These are phyloP conservation scores for Nyctereutes procyonoides DNA, from an alignment of 2,113 vertebrate species.

Conservation along the genomic window DNA sequence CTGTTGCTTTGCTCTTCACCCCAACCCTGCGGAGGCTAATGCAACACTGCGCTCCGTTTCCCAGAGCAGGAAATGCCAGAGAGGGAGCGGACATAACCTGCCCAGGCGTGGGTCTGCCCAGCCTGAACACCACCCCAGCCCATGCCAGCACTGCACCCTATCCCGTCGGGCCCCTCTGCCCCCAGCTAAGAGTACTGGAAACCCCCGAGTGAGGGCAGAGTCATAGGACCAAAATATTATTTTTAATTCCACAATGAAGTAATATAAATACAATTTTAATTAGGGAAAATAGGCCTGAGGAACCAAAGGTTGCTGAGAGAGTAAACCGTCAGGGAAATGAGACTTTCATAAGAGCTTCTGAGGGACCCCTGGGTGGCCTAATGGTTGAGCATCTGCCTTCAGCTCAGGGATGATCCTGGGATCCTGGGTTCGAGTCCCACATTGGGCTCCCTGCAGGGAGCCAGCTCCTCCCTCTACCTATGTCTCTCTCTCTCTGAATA, in stretches of 20 bases:
- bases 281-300: background rate
- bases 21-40: background rate
- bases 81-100: fast-evolving
- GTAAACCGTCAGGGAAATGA: background rate
- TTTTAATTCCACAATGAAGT: background rate
- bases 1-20: background rate
- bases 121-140: background rate
- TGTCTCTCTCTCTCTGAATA: no score
- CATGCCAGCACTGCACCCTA: no score
- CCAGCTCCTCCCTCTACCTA: no score
- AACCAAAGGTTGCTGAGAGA: slow-evolving; percentile 38
- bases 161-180: background rate
- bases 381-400: no score
- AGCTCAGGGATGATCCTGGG: no score
- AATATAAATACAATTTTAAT: background rate
- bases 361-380: no score
- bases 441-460: no score
- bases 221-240: background rate
- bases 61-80: background rate
- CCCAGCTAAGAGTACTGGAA: background rate
- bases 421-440: no score
- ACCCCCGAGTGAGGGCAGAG: background rate
- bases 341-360: background rate
- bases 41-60: no score
- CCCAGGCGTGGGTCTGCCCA: background rate